Evolutionary conservation across 2,797 vertebrate species (phyloP), one percentile per base, ranked within the genome.

Genomic region (Darevskia nairensis): DNA sequence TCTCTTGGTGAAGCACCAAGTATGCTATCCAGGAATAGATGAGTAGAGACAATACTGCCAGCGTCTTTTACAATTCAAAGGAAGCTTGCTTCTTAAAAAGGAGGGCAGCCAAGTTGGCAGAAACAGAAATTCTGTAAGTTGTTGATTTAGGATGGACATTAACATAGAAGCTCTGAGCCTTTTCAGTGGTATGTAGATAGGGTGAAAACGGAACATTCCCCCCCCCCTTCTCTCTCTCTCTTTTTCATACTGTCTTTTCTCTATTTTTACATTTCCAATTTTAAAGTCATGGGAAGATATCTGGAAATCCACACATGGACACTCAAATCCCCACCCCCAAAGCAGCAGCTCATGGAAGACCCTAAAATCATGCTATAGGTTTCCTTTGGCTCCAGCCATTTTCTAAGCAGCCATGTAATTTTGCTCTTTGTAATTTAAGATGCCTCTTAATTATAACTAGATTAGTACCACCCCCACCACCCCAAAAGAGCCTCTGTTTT

Each of bases 11-110:
- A 89, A 85, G 19, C 84, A 32, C 59, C 29, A 5, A 0, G 1
- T 35, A 46, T 64, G 80, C 92, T 93, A 50, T 89, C 89, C n/a
- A 91, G 92, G 90, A 93, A 93, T 10, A 75, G 75, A 82, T 10
- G 4, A 88, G 82, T 79, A 76, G 75, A 32, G 0, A 0, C 35
- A 81, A 82, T 71, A 59, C 25, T 84, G 86, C 82, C 27, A 1
- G 0, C 15, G 86, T 88, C 64, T 87, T 86, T 55, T 1, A 4
- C 3, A 2, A 1, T 2, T 11, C 2, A 1, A 41, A 35, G 44
- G 72, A 89, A 39, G 35, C 81, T 92, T 68, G 0, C 7, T 27
- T 46, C 41, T 11, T 0, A n/a, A 89, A 68, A 89, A 50, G 46
- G 7, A 82, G 5, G 87, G 86, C 84, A 86, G 90, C 88, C 89